Conservation (phyloP, 1,140 invertebrate genomes). For the Phymastichus coffea region DNA sequence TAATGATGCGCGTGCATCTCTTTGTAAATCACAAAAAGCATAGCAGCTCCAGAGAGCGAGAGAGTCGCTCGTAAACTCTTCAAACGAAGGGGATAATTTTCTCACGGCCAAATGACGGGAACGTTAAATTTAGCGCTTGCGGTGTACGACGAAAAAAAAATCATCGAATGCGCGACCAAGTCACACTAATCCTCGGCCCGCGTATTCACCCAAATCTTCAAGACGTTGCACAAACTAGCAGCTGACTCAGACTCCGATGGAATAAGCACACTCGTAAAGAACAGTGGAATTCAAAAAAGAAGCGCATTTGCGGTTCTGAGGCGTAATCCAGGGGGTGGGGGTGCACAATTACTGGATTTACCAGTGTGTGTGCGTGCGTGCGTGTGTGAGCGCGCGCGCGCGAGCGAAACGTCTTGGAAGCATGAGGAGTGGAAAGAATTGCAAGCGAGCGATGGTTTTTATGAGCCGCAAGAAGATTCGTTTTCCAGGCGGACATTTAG, state of each 20-base stretch:
- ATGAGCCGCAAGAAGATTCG: constrained; percentile 20
- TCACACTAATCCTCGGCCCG: too few species aligned
- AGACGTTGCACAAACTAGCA: too few species aligned
- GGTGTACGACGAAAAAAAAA: too few species aligned
- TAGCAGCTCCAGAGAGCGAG: background rate
- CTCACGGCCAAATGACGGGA: background rate
- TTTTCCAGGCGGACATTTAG: constrained; percentile 26
- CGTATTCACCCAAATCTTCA: too few species aligned
- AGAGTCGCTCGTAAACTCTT: background rate
- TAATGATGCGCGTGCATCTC: constrained; percentile 3
- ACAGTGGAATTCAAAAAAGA: too few species aligned
- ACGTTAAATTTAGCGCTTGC: constrained; percentile 14
- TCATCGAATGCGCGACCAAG: too few species aligned
- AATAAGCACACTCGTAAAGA: too few species aligned
- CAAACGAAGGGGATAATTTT: background rate
- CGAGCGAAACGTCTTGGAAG: background rate
- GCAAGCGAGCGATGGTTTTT: constrained; percentile 21
- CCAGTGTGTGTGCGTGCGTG: too few species aligned
- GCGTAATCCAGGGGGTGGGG: background rate
- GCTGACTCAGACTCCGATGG: too few species aligned
- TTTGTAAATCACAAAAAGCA: constrained; percentile 24
- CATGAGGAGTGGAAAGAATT: background rate
- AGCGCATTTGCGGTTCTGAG: background rate
- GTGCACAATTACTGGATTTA: constrained; percentile 22
- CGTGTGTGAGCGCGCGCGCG: too few species aligned